Evolutionary conservation across 2,113 vertebrate species (phyloP), one percentile per base, ranked within the genome.

Genomic region (Dicrurus megarhynchus): DNA sequence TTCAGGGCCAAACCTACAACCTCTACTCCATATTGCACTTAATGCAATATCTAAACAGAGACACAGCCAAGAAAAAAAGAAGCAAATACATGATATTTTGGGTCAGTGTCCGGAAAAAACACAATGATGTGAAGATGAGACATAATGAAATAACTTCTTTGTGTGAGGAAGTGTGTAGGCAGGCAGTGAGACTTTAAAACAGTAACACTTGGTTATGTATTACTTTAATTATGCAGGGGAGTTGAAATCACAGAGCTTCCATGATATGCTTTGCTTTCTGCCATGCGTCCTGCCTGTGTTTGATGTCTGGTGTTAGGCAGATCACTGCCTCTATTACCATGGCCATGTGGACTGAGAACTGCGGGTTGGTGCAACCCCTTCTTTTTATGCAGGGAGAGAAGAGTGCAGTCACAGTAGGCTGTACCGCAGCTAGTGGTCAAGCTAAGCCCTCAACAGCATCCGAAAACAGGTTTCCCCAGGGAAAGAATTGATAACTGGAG

Each of bases 221-320:
- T 82, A 74, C 35, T 94, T 91, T 28, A 80, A 64, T 64, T 65
- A 47, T 21, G 16, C 4, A 26, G n/a, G 26, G 42, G 39, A 71
- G 47, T 39, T 81, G 50, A 84, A 93, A 74, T 88, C 59, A 35
- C 4, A 1, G 85, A 2, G 1, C 16, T 88, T 90, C 69, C 35
- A 22, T 41, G 16, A 30, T 12, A 22, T 18, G 19, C 60, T 83
- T 91, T 57, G 5, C 59, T 52, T 87, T 75, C 70, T 44, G 39
- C 79, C 52, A n/a, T 5, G 2, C 1, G 0, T 81, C 71, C 80
- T 75, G 61, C 42, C 65, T 87, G 32, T 0, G 0, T 57, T 30
- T 8, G 6, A 59, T 33, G 6, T 52, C 9, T 5, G 26, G 44
- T 68, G 35, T 64, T 30, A 42, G 74, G 57, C 28, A 81, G 50